Percentiles rank a stretch among this genome's conserved stretches.
These are phyloP conservation scores for Saimiri boliviensis DNA, from an alignment of 2,113 vertebrate species.

Conservation along the genomic window DNA sequence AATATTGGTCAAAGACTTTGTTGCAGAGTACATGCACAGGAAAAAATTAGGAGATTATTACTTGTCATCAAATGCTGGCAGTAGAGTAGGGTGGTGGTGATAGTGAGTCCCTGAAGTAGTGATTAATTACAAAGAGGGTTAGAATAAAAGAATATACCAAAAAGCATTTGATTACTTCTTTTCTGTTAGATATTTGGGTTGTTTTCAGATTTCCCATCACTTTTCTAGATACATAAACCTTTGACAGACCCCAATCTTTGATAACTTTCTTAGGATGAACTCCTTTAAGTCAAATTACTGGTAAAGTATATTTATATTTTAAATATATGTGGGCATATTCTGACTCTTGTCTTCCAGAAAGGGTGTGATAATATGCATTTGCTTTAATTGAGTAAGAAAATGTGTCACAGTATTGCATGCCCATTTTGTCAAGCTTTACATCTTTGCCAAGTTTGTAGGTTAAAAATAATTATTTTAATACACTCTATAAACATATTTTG, in stretches of 20 bases:
- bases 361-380: background rate
- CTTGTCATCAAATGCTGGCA: background rate
- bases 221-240: background rate
- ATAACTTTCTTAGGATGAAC: background rate
- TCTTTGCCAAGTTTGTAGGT: background rate
- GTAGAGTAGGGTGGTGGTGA: background rate
- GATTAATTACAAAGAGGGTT: background rate
- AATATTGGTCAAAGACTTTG: background rate
- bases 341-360: background rate
- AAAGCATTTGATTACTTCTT: background rate
- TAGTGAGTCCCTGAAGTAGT: background rate
- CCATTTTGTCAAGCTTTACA: slow-evolving; percentile 12
- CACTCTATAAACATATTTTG: background rate
- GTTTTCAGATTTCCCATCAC: background rate
- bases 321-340: background rate
- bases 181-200: background rate
- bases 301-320: background rate
- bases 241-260: background rate
- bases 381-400: background rate
- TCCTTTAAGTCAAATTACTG: background rate
- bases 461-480: background rate
- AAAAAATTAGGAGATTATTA: background rate
- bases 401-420: background rate
- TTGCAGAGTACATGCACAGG: background rate
- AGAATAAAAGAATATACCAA: background rate